phyloP scores from a whole-genome alignment of 2,888 invertebrate genomes.

The Coremacera marginata region DNA sequence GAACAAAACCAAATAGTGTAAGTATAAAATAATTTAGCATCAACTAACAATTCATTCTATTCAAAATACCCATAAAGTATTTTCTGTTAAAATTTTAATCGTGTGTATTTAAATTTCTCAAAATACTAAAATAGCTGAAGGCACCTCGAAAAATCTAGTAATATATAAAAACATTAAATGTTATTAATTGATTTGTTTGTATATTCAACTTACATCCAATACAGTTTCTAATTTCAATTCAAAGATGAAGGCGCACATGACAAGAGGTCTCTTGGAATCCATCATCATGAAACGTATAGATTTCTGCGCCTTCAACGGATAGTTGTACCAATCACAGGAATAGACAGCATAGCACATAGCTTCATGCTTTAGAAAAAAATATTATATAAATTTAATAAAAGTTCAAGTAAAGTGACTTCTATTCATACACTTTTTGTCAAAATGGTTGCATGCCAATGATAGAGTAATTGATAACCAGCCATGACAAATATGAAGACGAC shows the following conservation, averaged over 20 bases:
- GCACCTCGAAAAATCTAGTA: slow-evolving; percentile 58
- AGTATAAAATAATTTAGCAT: no score
- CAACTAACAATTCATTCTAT: no score
- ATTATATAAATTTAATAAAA: slow-evolving; percentile 55
- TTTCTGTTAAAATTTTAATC: no score
- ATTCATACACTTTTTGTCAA: no score
- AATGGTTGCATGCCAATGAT: no score
- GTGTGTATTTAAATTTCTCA: slow-evolving; percentile 46
- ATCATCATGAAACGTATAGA: slow-evolving; percentile 54
- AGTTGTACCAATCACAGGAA: slow-evolving; percentile 57
- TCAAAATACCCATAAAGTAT: no score
- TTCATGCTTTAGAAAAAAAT: slow-evolving; percentile 49
- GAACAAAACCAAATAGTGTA: no score
- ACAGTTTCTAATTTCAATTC: slow-evolving; percentile 56
- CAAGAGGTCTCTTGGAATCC: slow-evolving; percentile 54
- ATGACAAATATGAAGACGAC: no score
- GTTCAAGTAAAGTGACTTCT: no score
- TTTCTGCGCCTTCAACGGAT: slow-evolving; percentile 49
- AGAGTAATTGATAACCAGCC: no score
- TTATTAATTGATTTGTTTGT: not conserved
- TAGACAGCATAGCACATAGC: slow-evolving; percentile 53
- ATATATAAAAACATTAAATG: not conserved
- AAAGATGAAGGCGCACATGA: slow-evolving; percentile 57
- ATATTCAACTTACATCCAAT: slow-evolving; percentile 51
- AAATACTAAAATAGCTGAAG: slow-evolving; percentile 59